A percentile compares a stretch with the other conserved stretches of the same genome.
Conservation (phyloP, 2,888 invertebrate species). For the Drosophila setosimentum region DNA sequence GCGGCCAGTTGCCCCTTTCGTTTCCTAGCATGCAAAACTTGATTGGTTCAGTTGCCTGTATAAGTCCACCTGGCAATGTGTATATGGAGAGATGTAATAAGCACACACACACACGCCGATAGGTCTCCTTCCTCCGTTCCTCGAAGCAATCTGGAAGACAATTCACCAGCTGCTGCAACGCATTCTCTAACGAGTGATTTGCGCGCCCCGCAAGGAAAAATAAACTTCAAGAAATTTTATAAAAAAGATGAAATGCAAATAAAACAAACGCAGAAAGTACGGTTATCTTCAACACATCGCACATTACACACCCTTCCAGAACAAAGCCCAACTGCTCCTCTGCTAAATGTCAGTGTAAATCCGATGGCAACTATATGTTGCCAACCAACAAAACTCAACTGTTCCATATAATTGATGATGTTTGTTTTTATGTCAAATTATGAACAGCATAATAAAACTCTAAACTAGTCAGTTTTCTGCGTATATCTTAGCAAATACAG, state of each 20-base stretch:
- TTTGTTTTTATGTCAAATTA: not conserved
- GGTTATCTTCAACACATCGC: not conserved
- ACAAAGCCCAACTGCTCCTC: not conserved
- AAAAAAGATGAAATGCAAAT: conserved; percentile 26
- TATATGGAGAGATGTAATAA: not conserved
- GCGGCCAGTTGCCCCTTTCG: conserved; percentile 38
- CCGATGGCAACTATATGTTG: not conserved
- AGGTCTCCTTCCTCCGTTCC: not conserved
- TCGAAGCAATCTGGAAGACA: conserved; percentile 24
- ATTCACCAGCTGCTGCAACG: conserved; percentile 28
- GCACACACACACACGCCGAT: not conserved
- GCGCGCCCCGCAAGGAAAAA: conserved; percentile 24
- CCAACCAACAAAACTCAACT: too few species aligned
- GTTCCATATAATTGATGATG: not conserved
- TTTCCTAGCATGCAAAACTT: conserved; percentile 36
- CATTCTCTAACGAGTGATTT: conserved; percentile 64
- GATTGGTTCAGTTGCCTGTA: conserved; percentile 43
- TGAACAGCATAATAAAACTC: not conserved
- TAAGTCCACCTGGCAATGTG: conserved; percentile 34
- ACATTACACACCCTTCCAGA: not conserved
- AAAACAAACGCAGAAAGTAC: conserved; percentile 19
- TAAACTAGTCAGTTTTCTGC: not conserved
- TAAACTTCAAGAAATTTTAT: conserved; percentile 17
- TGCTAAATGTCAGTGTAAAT: not conserved
- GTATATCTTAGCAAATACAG: not conserved